phyloP scores from a whole-genome alignment of 2,888 invertebrate species.

The Morinoia aosen region DNA sequence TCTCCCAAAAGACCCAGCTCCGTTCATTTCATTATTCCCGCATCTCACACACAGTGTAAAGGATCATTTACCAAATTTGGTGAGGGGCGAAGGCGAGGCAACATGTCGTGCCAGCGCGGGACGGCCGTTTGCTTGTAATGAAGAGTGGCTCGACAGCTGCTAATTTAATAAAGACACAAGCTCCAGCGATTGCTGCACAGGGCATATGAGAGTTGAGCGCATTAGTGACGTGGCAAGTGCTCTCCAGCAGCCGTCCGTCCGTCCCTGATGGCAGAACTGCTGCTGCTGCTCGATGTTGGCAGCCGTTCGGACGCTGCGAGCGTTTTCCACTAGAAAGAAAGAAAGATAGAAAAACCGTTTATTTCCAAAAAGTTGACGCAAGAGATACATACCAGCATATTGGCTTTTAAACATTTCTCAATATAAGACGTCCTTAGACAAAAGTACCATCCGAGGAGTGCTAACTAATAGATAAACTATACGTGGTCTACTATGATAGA shows the following conservation, averaged over 20 bases:
- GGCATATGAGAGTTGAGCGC: not conserved
- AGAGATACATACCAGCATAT: too few species aligned
- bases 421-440: too few species aligned
- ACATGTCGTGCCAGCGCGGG: not conserved
- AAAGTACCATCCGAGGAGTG: too few species aligned
- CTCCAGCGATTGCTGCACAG: slow-evolving; percentile 25
- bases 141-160: slow-evolving; percentile 42
- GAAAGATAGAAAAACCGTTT: too few species aligned
- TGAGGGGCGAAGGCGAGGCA: not conserved
- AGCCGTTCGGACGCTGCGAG: not conserved
- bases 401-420: too few species aligned
- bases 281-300: not conserved
- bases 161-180: slow-evolving; percentile 24
- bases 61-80: slow-evolving; percentile 10
- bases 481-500: too few species aligned
- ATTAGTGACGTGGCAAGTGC: slow-evolving; percentile 24
- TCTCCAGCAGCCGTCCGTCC: not conserved
- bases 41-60: not conserved
- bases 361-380: too few species aligned
- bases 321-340: too few species aligned
- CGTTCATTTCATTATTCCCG: slow-evolving; percentile 10
- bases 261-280: too few species aligned
- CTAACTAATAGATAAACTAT: too few species aligned
- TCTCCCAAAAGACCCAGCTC: not conserved
- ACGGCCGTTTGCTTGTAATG: slow-evolving; percentile 28